A percentile compares a stretch with the other conserved stretches of the same genome.
These are phyloP conservation scores for Monopterus albus DNA, from an alignment of 2,113 vertebrate genomes.

Conservation along the genomic window DNA sequence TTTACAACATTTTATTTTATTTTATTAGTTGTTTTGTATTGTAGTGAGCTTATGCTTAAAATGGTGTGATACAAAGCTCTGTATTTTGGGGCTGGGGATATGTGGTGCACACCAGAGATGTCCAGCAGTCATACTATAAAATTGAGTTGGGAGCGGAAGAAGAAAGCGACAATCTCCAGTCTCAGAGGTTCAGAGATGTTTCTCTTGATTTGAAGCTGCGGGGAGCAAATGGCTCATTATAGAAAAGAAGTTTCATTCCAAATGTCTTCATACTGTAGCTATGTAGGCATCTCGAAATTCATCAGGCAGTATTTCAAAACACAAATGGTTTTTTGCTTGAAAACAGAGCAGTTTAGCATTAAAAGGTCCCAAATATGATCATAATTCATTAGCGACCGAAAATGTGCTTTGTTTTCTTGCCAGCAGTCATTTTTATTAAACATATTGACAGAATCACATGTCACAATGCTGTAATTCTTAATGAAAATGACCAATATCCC, in stretches of 20 bases:
- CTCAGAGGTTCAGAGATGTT: constrained; percentile 7
- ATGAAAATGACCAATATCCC: no score
- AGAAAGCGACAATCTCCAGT: neutral
- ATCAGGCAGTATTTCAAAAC: constrained; percentile 45
- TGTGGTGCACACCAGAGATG: neutral
- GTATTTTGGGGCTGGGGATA: neutral
- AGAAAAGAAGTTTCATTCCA: neutral
- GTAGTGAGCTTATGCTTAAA: neutral
- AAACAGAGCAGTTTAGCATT: neutral
- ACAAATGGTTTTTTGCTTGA: constrained; percentile 28
- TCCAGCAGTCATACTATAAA: constrained; percentile 9
- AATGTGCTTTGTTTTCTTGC: constrained; percentile 9
- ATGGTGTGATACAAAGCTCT: neutral
- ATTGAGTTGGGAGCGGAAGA: neutral
- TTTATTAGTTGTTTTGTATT: constrained; percentile 4
- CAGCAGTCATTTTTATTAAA: constrained; percentile 18
- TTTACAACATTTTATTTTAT: neutral
- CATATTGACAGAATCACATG: no score
- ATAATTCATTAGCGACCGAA: constrained; percentile 18
- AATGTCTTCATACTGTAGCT: no score
- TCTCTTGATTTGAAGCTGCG: constrained; percentile 22
- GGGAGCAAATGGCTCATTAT: neutral
- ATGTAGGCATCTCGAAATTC: constrained; percentile 16
- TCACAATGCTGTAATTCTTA: neutral
- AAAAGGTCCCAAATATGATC: constrained; percentile 11